phyloP scores from a whole-genome alignment of 2,888 invertebrate species.

The Dynastes maya region DNA sequence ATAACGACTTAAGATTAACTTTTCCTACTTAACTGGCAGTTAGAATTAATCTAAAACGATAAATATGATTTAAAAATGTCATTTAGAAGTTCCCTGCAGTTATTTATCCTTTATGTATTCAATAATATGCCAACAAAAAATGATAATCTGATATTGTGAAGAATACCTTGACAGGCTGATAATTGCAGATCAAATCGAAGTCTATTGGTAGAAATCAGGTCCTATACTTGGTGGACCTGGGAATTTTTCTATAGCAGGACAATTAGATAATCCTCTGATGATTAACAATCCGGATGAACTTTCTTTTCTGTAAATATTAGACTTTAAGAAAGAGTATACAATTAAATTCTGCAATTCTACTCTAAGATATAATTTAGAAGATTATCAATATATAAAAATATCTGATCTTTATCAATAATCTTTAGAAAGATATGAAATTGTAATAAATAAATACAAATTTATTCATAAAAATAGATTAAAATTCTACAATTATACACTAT shows the following conservation, averaged over 20 bases:
- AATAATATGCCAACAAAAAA: background rate
- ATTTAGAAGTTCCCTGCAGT: too few relatives aligned
- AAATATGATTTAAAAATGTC: too few relatives aligned
- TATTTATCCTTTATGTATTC: background rate
- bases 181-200: conserved; percentile 32
- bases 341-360: conserved; percentile 19
- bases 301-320: conserved; percentile 51
- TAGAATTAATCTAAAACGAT: too few relatives aligned
- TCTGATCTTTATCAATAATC: conserved; percentile 25
- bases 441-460: conserved; percentile 49
- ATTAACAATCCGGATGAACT: conserved; percentile 51
- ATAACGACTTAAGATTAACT: too few relatives aligned
- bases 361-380: conserved; percentile 1
- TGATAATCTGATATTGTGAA: conserved; percentile 1
- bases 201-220: conserved; percentile 50
- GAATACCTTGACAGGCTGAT: conserved; percentile 29
- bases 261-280: conserved; percentile 51
- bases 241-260: conserved; percentile 50
- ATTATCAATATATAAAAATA: conserved; percentile 32
- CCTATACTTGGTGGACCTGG: conserved; percentile 49
- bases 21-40: too few relatives aligned
- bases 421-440: conserved; percentile 34
- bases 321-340: conserved; percentile 32
- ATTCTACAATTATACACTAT: conserved; percentile 31
- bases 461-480: conserved; percentile 43